phyloP scores from a whole-genome alignment of 2,113 vertebrate genomes.

The Prionailurus bengalensis region DNA sequence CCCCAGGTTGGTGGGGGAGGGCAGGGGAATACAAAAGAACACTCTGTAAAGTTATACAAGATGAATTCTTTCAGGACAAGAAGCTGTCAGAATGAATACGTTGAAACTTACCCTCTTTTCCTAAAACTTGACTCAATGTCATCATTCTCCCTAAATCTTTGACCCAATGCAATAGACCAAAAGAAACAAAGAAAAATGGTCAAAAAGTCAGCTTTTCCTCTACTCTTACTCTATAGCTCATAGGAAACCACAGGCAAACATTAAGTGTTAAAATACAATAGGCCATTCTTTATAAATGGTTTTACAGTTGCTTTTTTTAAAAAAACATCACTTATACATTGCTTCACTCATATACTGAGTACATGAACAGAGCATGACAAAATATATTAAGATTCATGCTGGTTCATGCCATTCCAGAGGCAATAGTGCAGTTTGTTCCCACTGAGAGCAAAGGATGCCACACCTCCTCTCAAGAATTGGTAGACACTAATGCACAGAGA shows the following conservation, averaged over 20 bases:
- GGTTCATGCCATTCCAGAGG: conserved; percentile 18
- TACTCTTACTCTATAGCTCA: background rate
- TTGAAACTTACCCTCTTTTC: background rate
- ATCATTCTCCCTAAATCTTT: background rate
- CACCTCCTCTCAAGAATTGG: conserved; percentile 14
- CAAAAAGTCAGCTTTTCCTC: conserved; percentile 46
- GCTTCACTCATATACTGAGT: background rate
- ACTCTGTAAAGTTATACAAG: background rate
- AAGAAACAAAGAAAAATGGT: conserved; percentile 38
- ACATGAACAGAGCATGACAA: conserved; percentile 12
- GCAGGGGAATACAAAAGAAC: background rate
- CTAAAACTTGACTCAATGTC: conserved; percentile 42
- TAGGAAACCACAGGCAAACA: conserved; percentile 11
- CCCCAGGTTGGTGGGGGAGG: background rate
- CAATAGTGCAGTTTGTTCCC: conserved; percentile 1
- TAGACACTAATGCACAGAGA: conserved; percentile 32
- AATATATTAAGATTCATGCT: background rate
- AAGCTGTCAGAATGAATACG: background rate
- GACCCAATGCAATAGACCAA: background rate
- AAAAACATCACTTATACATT: background rate
- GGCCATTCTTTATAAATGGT: conserved; percentile 62
- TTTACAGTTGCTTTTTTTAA: background rate
- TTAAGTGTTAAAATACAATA: conserved; percentile 69
- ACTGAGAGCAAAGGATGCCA: background rate
- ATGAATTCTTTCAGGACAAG: background rate